Percentiles rank a stretch among this genome's conserved stretches.
phyloP scores from a whole-genome alignment of 2,797 vertebrate genomes.

The Squalus acanthias region DNA sequence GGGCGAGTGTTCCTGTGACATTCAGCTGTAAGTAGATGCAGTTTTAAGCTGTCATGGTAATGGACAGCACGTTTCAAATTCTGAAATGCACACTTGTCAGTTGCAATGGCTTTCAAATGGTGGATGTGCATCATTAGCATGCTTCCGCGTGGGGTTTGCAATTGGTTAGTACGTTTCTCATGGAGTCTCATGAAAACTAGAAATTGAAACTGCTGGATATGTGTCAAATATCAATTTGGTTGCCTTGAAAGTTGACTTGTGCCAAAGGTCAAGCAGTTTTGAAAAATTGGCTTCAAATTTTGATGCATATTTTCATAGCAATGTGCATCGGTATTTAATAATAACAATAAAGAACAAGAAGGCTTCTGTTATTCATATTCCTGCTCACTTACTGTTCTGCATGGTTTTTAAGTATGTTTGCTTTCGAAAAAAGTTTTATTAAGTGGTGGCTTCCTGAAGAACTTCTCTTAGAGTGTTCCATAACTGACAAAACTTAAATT shows the following conservation, averaged over 20 bases:
- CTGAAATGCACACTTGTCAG: neutral
- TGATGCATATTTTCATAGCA: neutral
- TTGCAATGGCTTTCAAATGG: neutral
- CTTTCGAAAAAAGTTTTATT: neutral
- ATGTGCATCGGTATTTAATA: neutral
- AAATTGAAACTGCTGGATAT: neutral
- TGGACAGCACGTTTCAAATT: neutral
- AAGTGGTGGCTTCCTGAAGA: neutral
- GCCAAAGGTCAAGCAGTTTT: neutral
- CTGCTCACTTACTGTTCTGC: neutral
- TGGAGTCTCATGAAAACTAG: neutral
- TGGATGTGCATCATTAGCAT: neutral
- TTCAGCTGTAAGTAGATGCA: neutral
- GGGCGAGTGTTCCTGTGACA: neutral
- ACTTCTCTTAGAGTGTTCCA: neutral
- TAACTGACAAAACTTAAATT: constrained; percentile 6
- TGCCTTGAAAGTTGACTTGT: neutral
- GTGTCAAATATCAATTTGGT: neutral
- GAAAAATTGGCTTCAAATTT: neutral
- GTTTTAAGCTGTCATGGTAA: neutral
- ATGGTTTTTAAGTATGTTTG: neutral
- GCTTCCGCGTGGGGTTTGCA: neutral
- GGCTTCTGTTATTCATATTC: neutral
- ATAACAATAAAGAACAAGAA: neutral
- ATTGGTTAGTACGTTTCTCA: neutral